These are phyloP conservation scores for Diaperis boleti DNA, from an alignment of 2,888 invertebrate genomes.

Conservation along the genomic window DNA sequence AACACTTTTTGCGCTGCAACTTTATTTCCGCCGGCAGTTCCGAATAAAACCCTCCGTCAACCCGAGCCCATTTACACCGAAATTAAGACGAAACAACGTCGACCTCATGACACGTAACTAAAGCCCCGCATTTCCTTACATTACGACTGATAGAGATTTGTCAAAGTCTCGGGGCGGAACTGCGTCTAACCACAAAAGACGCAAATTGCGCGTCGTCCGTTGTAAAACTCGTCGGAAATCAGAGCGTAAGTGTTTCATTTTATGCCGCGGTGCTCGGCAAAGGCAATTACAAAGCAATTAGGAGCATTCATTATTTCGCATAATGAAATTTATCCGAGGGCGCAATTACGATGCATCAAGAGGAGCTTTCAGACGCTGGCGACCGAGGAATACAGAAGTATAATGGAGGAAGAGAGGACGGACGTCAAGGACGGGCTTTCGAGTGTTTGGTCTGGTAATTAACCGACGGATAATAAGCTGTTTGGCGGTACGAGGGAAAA, in stretches of 20 bases:
- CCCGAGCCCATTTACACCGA: neutral
- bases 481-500: too few relatives aligned
- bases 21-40: too few relatives aligned
- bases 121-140: conserved; percentile 14
- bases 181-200: conserved; percentile 17
- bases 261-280: conserved; percentile 15
- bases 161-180: conserved; percentile 16
- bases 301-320: conserved; percentile 34
- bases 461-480: too few relatives aligned
- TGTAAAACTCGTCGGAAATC: conserved; percentile 33
- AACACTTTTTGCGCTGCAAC: too few relatives aligned
- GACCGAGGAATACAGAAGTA: neutral
- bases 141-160: conserved; percentile 9
- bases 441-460: too few relatives aligned
- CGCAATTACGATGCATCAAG: conserved; percentile 15
- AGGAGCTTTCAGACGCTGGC: conserved; percentile 1
- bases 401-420: too few relatives aligned
- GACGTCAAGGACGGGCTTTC: too few relatives aligned
- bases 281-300: conserved; percentile 39
- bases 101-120: neutral
- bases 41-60: too few relatives aligned
- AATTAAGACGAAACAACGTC: neutral
- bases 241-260: conserved; percentile 25
- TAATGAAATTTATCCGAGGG: conserved; percentile 26
- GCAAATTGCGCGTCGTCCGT: conserved; percentile 21